Conservation (phyloP, 2,888 invertebrate species). For the Xestia ashworthii region DNA sequence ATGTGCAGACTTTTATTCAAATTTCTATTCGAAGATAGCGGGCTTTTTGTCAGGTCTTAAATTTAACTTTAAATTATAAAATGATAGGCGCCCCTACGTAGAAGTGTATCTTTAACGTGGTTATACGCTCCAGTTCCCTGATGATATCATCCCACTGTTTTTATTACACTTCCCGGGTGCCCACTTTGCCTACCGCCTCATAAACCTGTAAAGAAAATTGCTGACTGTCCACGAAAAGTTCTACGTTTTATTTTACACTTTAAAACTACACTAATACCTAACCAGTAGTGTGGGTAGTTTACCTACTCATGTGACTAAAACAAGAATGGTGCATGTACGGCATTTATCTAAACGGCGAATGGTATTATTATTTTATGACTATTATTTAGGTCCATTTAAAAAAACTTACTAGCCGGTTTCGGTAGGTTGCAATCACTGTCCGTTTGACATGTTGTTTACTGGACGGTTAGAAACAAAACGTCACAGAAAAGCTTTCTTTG, state of each 20-base stretch:
- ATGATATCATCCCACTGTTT: conserved; percentile 6
- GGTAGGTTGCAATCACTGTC: too few species aligned
- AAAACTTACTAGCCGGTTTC: too few species aligned
- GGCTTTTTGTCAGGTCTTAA: not conserved
- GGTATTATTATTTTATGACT: not conserved
- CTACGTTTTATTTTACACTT: not conserved
- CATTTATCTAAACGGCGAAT: not conserved
- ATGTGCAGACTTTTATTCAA: not conserved
- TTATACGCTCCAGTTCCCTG: conserved; percentile 41
- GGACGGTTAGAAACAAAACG: too few species aligned
- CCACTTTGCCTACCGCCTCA: not conserved
- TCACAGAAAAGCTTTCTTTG: too few species aligned
- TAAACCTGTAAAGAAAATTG: not conserved
- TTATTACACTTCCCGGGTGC: conserved; percentile 5
- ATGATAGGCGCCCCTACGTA: not conserved
- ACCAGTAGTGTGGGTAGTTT: not conserved
- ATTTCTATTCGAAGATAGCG: not conserved
- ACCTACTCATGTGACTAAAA: too few species aligned
- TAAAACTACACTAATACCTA: not conserved
- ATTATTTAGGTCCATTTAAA: not conserved
- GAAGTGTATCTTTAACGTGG: conserved; percentile 13
- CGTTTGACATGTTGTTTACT: too few species aligned
- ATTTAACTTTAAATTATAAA: not conserved
- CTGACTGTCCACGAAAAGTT: not conserved
- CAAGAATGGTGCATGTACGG: not conserved